phyloP scores from a whole-genome alignment of 1,140 invertebrate genomes.

The Nasonia giraulti region DNA sequence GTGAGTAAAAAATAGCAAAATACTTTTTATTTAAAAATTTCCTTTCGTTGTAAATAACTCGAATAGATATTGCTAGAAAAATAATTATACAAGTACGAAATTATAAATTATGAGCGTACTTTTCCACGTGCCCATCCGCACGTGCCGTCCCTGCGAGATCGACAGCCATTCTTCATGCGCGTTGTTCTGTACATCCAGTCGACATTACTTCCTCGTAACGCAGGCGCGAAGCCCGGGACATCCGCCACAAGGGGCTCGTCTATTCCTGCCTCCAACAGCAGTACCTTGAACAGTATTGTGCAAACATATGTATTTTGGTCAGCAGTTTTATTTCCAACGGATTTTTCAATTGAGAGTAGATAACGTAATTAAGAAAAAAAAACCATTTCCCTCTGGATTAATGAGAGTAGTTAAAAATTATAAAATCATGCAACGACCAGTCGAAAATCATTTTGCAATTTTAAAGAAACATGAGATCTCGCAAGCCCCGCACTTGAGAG shows the following conservation, averaged over 20 bases:
- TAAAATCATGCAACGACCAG: too few species aligned
- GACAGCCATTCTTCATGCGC: constrained; percentile 71
- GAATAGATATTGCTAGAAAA: too few species aligned
- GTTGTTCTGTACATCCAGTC: constrained; percentile 78
- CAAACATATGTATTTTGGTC: neutral
- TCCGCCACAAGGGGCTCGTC: constrained; percentile 82
- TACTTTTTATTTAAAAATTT: neutral
- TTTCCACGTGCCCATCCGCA: constrained; percentile 68
- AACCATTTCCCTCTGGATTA: too few species aligned
- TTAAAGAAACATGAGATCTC: neutral
- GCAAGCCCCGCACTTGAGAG: too few species aligned
- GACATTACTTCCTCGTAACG: constrained; percentile 75
- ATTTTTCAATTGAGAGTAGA: too few species aligned
- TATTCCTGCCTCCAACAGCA: constrained; percentile 84
- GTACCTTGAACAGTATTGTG: constrained; percentile 72
- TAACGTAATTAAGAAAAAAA: too few species aligned
- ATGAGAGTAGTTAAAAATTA: too few species aligned
- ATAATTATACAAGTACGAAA: neutral
- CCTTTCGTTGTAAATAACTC: neutral
- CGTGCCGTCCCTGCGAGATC: constrained; percentile 62
- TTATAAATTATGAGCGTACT: constrained; percentile 47
- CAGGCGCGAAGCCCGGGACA: constrained; percentile 78
- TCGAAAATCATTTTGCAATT: neutral
- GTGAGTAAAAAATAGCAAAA: constrained; percentile 4
- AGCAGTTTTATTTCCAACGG: too few species aligned